Conservation (phyloP, 2,797 vertebrate genomes). For the Malurus splendens region DNA sequence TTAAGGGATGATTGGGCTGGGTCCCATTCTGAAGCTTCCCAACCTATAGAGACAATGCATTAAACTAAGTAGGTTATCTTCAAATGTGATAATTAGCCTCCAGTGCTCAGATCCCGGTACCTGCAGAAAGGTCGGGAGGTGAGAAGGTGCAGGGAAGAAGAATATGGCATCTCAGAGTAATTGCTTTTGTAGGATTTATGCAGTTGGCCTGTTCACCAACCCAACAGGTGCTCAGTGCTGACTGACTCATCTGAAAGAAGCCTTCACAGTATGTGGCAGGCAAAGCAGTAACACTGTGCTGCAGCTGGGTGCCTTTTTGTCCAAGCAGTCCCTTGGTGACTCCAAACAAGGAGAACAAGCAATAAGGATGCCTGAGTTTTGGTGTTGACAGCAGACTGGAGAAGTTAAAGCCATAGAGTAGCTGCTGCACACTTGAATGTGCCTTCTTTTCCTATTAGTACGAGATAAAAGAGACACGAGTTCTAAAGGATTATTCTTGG, state of each 20-base stretch:
- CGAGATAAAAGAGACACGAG: neutral
- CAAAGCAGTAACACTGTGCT: neutral
- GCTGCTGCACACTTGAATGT: neutral
- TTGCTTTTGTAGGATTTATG: neutral
- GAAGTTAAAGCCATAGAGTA: neutral
- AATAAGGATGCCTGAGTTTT: neutral
- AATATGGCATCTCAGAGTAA: neutral
- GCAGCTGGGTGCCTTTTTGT: neutral
- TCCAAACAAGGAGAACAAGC: neutral
- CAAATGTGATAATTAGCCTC: neutral
- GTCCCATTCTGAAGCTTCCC: neutral
- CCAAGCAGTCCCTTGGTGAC: neutral
- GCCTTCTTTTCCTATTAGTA: neutral
- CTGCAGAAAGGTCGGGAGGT: neutral
- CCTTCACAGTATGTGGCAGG: rapidly evolving
- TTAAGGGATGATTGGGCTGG: neutral
- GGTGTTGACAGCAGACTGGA: neutral
- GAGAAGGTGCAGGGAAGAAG: neutral
- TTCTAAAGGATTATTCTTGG: neutral
- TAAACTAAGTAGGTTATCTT: neutral
- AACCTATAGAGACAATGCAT: neutral
- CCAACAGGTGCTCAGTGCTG: neutral
- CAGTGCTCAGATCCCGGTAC: neutral
- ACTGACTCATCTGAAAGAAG: neutral
- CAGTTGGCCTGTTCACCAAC: neutral